Percentiles rank a stretch among this genome's conserved stretches.
These are phyloP conservation scores for Cynopterus sphinx DNA, from an alignment of 2,797 vertebrate species.

Conservation along the genomic window DNA sequence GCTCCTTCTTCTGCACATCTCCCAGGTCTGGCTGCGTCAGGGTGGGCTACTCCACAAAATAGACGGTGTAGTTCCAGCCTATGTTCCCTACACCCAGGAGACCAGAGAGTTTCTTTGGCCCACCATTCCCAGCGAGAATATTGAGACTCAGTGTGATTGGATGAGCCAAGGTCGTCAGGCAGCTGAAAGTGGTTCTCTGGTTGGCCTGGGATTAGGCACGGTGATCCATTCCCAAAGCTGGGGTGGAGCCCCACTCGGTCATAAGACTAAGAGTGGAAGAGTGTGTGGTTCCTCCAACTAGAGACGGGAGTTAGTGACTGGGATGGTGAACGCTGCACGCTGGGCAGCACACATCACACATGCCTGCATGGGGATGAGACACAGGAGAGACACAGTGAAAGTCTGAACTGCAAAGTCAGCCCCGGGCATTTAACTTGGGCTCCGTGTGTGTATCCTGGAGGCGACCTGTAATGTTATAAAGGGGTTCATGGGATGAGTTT, in stretches of 20 bases:
- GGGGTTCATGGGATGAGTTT: not conserved
- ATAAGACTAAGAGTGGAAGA: no score
- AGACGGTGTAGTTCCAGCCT: not conserved
- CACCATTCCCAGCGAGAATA: not conserved
- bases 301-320: not conserved
- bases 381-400: not conserved
- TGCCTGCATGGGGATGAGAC: fast-evolving
- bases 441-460: not conserved
- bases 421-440: not conserved
- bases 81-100: not conserved
- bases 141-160: not conserved
- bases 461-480: not conserved
- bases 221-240: not conserved
- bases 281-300: not conserved
- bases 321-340: not conserved
- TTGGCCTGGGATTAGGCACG: not conserved
- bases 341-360: not conserved
- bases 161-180: not conserved
- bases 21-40: not conserved
- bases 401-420: not conserved
- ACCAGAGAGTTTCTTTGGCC: not conserved
- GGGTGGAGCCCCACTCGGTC: not conserved
- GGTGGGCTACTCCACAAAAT: not conserved
- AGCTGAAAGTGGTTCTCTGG: not conserved
- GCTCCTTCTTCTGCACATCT: not conserved